Percentiles rank a stretch among this genome's conserved stretches.
phyloP scores from a whole-genome alignment of 1,140 invertebrate species.

The Plutomurus gul region DNA sequence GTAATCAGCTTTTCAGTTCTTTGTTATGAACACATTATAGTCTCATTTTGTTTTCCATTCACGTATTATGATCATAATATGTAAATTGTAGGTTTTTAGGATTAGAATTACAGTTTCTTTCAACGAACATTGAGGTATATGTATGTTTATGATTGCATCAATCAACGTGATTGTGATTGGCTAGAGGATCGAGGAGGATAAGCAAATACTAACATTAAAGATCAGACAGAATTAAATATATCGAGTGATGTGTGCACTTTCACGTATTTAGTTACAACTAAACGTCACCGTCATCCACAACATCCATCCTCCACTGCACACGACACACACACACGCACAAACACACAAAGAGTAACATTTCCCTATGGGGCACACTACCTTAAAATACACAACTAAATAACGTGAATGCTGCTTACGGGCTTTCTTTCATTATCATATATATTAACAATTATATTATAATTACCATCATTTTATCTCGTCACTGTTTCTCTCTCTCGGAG shows the following conservation, averaged over 20 bases:
- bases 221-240: background rate
- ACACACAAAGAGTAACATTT: background rate
- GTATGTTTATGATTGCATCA: conserved; percentile 5
- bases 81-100: too few species aligned
- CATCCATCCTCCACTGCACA: background rate
- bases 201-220: background rate
- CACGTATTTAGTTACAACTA: too few species aligned
- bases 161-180: conserved; percentile 1
- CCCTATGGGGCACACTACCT: background rate
- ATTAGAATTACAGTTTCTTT: background rate
- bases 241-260: background rate
- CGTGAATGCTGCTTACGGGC: background rate
- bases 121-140: background rate
- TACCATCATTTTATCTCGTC: too few species aligned
- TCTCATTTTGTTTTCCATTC: background rate
- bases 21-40: background rate
- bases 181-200: background rate
- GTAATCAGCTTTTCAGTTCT: too few species aligned
- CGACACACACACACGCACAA: too few species aligned
- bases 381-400: background rate
- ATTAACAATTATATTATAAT: too few species aligned
- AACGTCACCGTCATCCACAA: too few species aligned
- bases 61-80: too few species aligned
- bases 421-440: too few species aligned
- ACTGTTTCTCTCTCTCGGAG: too few species aligned